phyloP scores from a whole-genome alignment of 1,140 invertebrate genomes.

The Lasioglossum baleicum region DNA sequence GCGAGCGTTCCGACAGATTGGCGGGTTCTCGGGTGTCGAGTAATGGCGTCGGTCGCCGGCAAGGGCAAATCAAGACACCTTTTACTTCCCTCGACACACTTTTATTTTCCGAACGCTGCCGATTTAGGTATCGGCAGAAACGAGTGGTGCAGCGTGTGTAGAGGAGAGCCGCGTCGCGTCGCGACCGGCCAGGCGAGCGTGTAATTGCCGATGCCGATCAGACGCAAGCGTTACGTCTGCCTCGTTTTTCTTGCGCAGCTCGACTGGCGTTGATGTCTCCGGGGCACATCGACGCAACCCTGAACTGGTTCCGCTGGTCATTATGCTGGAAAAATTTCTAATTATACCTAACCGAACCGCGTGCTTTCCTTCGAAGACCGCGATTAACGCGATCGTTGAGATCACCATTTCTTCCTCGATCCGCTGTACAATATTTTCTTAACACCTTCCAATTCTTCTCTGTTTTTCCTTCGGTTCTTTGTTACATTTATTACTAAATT shows the following conservation, averaged over 20 bases:
- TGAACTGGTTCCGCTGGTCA: background rate
- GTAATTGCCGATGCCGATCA: background rate
- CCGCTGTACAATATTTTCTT: no score
- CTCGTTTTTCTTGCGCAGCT: background rate
- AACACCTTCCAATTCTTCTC: no score
- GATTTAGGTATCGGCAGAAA: background rate
- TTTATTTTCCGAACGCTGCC: slow-evolving; percentile 3
- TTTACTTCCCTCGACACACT: slow-evolving; percentile 5
- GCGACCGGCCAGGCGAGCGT: background rate
- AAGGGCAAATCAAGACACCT: background rate
- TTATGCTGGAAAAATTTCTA: background rate
- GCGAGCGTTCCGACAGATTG: background rate
- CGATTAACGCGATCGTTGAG: no score
- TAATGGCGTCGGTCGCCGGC: background rate
- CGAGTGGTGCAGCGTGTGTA: background rate
- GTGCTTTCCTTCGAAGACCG: background rate
- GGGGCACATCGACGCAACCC: slow-evolving; percentile 2
- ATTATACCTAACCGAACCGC: background rate
- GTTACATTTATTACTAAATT: no score
- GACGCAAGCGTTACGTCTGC: background rate
- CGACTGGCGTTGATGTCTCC: background rate
- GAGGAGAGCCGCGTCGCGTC: no score
- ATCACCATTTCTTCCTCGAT: no score
- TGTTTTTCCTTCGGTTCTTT: no score
- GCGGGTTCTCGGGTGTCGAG: background rate